Conservation (phyloP, 2,888 invertebrate genomes). For the Catocala nupta region DNA sequence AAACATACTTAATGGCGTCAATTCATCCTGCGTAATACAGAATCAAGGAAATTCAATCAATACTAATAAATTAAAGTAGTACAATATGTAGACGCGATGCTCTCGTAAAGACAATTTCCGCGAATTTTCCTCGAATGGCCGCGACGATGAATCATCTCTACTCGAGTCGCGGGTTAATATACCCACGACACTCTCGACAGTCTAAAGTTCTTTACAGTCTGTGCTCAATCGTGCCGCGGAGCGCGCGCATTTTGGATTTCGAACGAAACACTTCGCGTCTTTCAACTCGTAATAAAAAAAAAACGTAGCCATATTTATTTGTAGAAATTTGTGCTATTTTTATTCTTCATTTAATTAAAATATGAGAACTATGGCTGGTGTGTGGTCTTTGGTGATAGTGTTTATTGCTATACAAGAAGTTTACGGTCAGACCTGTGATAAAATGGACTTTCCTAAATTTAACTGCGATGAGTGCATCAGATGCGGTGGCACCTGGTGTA, state of each 20-base stretch:
- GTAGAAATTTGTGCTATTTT: not conserved
- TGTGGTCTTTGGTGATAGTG: conserved; percentile 71
- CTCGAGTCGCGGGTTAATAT: conserved; percentile 49
- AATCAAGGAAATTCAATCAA: not conserved
- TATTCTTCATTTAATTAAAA: conserved; percentile 19
- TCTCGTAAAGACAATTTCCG: conserved; percentile 62
- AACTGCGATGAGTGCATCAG: conserved; percentile 77
- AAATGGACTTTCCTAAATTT: conserved; percentile 32
- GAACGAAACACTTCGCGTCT: conserved; percentile 50
- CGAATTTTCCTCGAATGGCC: conserved; percentile 66
- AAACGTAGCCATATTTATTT: conserved; percentile 19
- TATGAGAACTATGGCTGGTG: conserved; percentile 64
- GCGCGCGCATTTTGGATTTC: conserved; percentile 66
- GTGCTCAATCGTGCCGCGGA: conserved; percentile 51
- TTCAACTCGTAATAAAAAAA: conserved; percentile 37
- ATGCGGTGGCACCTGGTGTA: conserved; percentile 75
- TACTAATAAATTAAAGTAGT: conserved; percentile 13
- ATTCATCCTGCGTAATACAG: not conserved
- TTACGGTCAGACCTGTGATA: conserved; percentile 60
- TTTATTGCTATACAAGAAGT: conserved; percentile 64
- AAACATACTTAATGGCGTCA: not conserved
- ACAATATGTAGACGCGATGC: conserved; percentile 25
- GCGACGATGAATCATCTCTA: conserved; percentile 72
- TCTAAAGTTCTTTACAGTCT: conserved; percentile 58
- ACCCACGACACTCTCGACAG: conserved; percentile 44